Conservation (phyloP, 1,140 invertebrate species). For the Oscheius sp. region DNA sequence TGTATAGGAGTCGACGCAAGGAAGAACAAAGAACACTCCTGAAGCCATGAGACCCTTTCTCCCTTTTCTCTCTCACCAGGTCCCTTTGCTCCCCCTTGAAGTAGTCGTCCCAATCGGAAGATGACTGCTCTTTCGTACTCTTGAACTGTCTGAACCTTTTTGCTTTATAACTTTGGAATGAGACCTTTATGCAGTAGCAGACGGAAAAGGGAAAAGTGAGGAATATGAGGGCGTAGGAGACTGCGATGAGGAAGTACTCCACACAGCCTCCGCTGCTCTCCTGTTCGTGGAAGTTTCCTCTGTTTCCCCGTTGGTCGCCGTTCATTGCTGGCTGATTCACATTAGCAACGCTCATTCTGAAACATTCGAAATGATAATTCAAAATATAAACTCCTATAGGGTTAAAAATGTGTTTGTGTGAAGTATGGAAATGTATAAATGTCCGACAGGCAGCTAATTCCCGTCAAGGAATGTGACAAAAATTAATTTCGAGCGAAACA, state of each 20-base stretch:
- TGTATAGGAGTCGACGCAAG: slow-evolving; percentile 67
- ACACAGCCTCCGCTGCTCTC: background rate
- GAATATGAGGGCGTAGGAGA: slow-evolving; percentile 68
- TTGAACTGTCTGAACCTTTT: slow-evolving; percentile 82
- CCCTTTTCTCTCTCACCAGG: slow-evolving; percentile 69
- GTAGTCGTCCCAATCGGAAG: slow-evolving; percentile 66
- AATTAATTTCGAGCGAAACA: no score
- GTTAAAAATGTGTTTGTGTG: no score
- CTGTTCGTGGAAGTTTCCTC: no score
- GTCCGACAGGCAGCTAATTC: no score
- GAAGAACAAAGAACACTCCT: slow-evolving; percentile 70
- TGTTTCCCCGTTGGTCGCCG: no score
- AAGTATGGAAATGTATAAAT: no score
- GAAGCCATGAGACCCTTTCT: slow-evolving; percentile 13
- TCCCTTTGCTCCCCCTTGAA: slow-evolving; percentile 64
- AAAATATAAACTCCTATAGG: no score
- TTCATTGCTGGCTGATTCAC: no score
- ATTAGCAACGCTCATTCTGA: no score
- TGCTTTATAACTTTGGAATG: no score
- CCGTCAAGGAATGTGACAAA: no score
- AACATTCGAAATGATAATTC: no score
- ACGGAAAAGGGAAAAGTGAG: slow-evolving; percentile 76
- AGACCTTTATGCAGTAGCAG: slow-evolving; percentile 78
- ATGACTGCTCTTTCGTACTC: slow-evolving; percentile 66
- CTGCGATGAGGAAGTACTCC: slow-evolving; percentile 4